Evolutionary conservation across 2,797 vertebrate species (phyloP).

Genomic region (Catharus ustulatus): DNA sequence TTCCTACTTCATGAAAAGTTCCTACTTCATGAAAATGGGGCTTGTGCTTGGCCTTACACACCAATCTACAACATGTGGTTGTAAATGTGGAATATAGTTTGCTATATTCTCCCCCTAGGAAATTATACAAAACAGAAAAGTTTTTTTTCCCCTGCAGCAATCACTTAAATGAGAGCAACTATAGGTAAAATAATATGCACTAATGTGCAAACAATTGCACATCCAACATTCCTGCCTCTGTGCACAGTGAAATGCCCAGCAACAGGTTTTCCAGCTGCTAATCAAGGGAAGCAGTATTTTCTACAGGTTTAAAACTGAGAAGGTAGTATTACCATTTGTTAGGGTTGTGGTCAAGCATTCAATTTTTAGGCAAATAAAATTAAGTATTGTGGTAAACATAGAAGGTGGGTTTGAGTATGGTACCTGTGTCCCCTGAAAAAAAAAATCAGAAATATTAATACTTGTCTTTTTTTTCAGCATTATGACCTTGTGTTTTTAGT

Average conservation of each 20-base stretch:
- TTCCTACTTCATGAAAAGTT: neutral
- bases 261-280: neutral
- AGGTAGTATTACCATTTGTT: neutral
- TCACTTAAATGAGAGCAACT: neutral
- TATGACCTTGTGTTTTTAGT: neutral
- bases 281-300: neutral
- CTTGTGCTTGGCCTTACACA: neutral
- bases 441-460: neutral
- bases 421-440: neutral
- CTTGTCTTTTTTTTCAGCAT: neutral
- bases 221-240: neutral
- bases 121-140: neutral
- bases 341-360: neutral
- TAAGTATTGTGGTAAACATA: neutral
- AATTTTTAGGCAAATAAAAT: neutral
- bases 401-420: neutral
- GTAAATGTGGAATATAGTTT: neutral
- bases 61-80: neutral
- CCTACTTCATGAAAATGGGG: neutral
- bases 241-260: neutral
- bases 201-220: accelerated
- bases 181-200: neutral
- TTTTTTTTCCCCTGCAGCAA: neutral
- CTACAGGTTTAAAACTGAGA: neutral
- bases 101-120: neutral